phyloP scores from a whole-genome alignment of 2,113 vertebrate genomes.

The Oxyura jamaicensis region DNA sequence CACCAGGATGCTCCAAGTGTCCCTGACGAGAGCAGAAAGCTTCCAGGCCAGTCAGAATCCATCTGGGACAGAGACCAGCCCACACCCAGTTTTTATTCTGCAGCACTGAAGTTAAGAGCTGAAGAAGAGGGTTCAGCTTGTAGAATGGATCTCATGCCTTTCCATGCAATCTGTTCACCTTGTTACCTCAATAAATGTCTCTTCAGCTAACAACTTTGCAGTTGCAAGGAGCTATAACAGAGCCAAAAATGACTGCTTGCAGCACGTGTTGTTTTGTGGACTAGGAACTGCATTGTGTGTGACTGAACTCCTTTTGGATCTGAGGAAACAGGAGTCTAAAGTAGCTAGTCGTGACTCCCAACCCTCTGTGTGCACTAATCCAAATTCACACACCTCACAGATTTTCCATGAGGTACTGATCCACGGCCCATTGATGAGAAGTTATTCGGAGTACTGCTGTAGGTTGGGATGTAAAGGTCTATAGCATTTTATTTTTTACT shows the following conservation, averaged over 20 bases:
- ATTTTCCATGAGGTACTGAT: background rate
- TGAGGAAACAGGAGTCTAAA: background rate
- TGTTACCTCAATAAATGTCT: background rate
- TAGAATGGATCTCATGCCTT: background rate
- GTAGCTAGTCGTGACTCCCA: background rate
- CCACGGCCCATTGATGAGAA: background rate
- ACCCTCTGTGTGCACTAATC: background rate
- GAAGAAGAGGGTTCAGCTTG: background rate
- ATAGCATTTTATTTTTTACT: background rate
- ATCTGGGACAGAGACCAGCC: background rate
- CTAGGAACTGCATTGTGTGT: constrained; percentile 35
- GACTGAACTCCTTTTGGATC: background rate
- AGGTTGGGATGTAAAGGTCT: background rate
- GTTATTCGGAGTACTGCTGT: background rate
- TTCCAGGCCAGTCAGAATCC: background rate
- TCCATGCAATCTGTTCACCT: background rate
- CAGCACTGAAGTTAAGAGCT: background rate
- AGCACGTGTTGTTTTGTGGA: background rate
- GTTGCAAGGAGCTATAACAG: background rate
- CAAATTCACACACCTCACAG: background rate
- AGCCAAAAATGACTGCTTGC: background rate
- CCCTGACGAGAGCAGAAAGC: background rate
- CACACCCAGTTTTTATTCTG: background rate
- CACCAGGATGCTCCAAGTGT: background rate
- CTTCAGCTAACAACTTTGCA: background rate